A percentile compares a stretch with the other conserved stretches of the same genome.
phyloP scores from a whole-genome alignment of 2,888 invertebrate genomes.

The Sericinus montela region DNA sequence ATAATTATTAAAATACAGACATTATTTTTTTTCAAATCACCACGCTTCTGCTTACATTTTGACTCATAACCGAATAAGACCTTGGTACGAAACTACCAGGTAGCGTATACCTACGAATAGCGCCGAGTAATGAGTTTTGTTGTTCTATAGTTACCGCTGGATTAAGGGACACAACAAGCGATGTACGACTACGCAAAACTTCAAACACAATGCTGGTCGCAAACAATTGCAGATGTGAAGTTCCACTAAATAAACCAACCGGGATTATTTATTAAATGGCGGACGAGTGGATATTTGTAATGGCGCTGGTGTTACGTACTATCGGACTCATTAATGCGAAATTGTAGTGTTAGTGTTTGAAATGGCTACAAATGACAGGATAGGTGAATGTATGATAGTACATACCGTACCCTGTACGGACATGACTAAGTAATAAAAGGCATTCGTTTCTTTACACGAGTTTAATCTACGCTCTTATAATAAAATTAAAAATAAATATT shows the following conservation, averaged over 20 bases:
- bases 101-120: slow-evolving; percentile 55
- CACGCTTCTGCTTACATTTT: slow-evolving; percentile 17
- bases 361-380: slow-evolving; percentile 14
- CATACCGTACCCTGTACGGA: not conserved
- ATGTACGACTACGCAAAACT: slow-evolving; percentile 34
- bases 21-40: no score
- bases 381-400: slow-evolving; percentile 6
- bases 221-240: slow-evolving; percentile 27
- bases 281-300: slow-evolving; percentile 8
- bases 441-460: not conserved
- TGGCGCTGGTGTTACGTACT: not conserved
- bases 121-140: slow-evolving; percentile 73
- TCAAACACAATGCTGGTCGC: slow-evolving; percentile 31
- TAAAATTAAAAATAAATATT: not conserved
- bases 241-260: slow-evolving; percentile 6
- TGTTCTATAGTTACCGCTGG: slow-evolving; percentile 62
- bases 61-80: slow-evolving; percentile 35
- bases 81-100: slow-evolving; percentile 59
- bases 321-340: slow-evolving; percentile 10
- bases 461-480: not conserved
- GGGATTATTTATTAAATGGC: slow-evolving; percentile 12
- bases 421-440: slow-evolving; percentile 13
- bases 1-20: no score
- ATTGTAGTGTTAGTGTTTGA: slow-evolving; percentile 14
- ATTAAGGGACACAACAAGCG: slow-evolving; percentile 58